Base-by-base conservation (phyloP, 1,140 invertebrate genomes). In the Muscidifurax raptorellus region DNA sequence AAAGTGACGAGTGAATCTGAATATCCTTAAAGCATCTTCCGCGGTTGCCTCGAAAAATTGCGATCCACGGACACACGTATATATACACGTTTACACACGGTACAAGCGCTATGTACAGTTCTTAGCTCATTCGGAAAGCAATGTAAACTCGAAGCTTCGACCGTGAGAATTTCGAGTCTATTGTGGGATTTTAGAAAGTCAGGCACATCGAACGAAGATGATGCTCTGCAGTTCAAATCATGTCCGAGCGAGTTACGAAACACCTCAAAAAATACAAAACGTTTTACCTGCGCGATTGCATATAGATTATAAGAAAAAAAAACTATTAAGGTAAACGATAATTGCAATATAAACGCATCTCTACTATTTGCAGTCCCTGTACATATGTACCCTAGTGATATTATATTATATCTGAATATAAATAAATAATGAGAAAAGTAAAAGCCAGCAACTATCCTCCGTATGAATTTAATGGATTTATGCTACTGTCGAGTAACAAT, bases 341-440 rank as follows among this genome's bases (percentile, higher is more conserved):
- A 85, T 85, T 82, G 84, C 84, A 85, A 82, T 85, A 82, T 85
- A 78, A 77, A 78, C 66, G 44, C 75, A 85, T 82, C 78, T 85
- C 80, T 82, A 78, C 80, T 78, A 82, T 89, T 90, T 90, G 90
- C 91, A 91, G 88, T 83, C 89, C 89, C 40, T 93, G 92, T 93
- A 93, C 87, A 93, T 92, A 93, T 91, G 91, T 92, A 92, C 91
- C 92, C 90, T 92, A 93, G 91, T 91, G 90, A 92, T 92, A 92
- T 92, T 91, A 92, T 89, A 90, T 89, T 89, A 89, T 90, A 91
- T 89, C 89, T 88, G 87, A 88, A 90, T 90, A 91, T 87, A 90
- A 89, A 91, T 88, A 89, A 87, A 90, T 87, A 32, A 90, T 89
- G 90, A 87, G 83, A 89, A 90, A 88, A 90, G 89, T 64, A 79